These are phyloP conservation scores for Aplysina aerophoba DNA, from an alignment of 37 sponge, comb jelly and placozoan species.

Conservation along the genomic window DNA sequence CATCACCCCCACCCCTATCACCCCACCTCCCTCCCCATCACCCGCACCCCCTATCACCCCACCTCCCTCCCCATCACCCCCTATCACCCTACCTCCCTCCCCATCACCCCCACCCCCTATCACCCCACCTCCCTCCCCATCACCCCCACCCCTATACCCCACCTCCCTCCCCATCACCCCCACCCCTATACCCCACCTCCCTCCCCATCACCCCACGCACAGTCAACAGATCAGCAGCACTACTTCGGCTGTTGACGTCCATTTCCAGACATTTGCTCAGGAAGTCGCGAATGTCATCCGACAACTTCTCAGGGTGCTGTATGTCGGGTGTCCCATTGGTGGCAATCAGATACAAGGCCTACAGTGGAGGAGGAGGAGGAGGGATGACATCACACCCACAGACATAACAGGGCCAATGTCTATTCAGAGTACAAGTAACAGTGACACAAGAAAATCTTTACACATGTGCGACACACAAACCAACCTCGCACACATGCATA, in stretches of 20 bases:
- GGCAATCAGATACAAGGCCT: constrained; percentile 98
- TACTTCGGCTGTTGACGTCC: constrained; percentile 85
- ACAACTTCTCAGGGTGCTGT: constrained; percentile 95
- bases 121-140: neutral
- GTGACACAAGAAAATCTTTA: neutral
- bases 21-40: too few species aligned
- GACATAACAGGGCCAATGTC: neutral
- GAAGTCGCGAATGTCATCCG: constrained; percentile 85
- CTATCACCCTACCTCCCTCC: too few species aligned
- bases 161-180: neutral
- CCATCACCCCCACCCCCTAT: neutral
- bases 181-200: neutral
- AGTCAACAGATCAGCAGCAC: constrained; percentile 66
- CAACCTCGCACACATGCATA: neutral
- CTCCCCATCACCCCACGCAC: neutral
- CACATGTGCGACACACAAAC: neutral
- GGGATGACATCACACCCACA: too few species aligned
- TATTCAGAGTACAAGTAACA: neutral
- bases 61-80: neutral
- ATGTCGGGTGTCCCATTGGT: constrained; percentile 99
- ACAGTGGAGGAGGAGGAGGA: neutral
- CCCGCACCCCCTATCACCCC: neutral
- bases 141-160: too few species aligned
- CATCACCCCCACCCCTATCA: neutral
- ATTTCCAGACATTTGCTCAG: constrained; percentile 90